These are phyloP conservation scores for Siniperca obscura DNA, from an alignment of 2,797 vertebrate genomes.

Conservation along the genomic window DNA sequence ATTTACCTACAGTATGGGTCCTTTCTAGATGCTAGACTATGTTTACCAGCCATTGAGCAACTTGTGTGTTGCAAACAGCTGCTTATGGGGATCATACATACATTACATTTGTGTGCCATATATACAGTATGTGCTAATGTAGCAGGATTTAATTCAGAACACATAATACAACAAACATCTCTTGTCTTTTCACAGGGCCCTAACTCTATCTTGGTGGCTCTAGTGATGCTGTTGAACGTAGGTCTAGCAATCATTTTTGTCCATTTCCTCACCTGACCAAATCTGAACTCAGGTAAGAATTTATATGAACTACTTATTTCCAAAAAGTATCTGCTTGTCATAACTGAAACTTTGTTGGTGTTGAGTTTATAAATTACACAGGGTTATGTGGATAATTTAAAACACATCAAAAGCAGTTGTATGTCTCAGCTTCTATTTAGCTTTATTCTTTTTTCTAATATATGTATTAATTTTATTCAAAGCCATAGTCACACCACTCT, in stretches of 20 bases:
- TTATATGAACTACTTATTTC: background rate
- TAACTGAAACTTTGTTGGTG: background rate
- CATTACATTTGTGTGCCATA: background rate
- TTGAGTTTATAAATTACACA: background rate
- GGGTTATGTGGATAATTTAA: background rate
- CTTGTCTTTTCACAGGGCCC: slow-evolving; percentile 87
- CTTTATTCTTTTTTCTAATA: background rate
- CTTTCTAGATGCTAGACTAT: background rate
- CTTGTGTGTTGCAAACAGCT: background rate
- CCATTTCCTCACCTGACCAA: slow-evolving; percentile 97
- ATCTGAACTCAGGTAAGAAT: slow-evolving; percentile 90
- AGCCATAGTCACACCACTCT: background rate
- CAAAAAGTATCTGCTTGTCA: background rate
- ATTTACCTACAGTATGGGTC: background rate
- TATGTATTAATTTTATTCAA: background rate
- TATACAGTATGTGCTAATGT: background rate
- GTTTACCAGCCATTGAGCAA: background rate
- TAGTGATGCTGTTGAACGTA: slow-evolving; percentile 98
- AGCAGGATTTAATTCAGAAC: background rate
- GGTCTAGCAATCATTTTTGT: slow-evolving; percentile 98
- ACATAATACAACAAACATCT: background rate
- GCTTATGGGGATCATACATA: background rate
- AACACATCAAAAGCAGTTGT: background rate
- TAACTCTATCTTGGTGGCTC: slow-evolving; percentile 94
- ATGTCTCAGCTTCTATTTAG: background rate